A percentile compares a stretch with the other conserved stretches of the same genome.
These are phyloP conservation scores for Trididemnum miniatum DNA, from an alignment of 23 tunicate species.

Conservation along the genomic window DNA sequence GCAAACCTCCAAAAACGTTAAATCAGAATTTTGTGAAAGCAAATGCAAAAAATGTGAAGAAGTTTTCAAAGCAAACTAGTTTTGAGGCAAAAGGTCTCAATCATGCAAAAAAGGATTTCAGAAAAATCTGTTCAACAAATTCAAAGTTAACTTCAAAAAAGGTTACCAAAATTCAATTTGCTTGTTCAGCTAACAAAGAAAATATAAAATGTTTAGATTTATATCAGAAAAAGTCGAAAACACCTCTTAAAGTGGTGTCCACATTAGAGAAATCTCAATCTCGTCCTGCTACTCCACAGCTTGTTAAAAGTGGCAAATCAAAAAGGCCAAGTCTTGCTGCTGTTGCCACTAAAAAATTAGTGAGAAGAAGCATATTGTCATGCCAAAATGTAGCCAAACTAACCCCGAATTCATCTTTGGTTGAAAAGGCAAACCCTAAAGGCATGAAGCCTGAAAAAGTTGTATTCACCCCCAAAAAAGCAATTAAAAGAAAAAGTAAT, in stretches of 20 bases:
- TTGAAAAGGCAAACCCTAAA: not conserved
- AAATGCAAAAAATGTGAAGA: constrained; percentile 22
- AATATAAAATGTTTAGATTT: not conserved
- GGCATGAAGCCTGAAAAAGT: not conserved
- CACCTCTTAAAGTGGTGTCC: not conserved
- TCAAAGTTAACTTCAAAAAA: not conserved
- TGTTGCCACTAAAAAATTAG: not conserved
- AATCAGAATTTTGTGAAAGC: constrained; percentile 22
- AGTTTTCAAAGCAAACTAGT: not conserved
- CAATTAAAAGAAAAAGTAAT: not conserved
- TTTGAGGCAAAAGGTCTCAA: too few relatives aligned
- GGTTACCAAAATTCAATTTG: not conserved
- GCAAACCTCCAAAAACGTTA: constrained; percentile 33
- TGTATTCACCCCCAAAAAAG: not conserved
- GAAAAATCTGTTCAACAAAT: not conserved
- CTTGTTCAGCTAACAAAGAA: not conserved
- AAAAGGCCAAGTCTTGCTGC: constrained; percentile 8
- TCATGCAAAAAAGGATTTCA: not conserved
- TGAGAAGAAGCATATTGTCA: constrained; percentile 14
- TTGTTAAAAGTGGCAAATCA: not conserved
- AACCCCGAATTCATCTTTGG: not conserved
- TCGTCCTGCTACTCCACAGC: not conserved
- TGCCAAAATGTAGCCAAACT: not conserved
- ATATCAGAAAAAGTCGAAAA: not conserved
- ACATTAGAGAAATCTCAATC: not conserved